Conservation (phyloP, 2,113 vertebrate genomes). For the Pollachius pollachius region DNA sequence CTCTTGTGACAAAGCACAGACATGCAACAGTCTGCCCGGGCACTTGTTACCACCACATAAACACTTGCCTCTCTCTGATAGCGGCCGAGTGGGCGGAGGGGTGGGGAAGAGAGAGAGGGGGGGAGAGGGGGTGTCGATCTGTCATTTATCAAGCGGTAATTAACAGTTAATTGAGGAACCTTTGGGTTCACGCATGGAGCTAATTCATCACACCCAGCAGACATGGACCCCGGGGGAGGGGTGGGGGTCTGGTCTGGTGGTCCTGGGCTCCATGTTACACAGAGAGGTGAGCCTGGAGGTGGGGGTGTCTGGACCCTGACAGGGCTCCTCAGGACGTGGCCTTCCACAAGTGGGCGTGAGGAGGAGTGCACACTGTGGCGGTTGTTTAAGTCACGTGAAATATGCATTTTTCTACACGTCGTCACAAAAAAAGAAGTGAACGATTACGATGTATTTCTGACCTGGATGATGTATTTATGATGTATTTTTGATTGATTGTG, state of each 20-base stretch:
- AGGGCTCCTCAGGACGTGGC: no score
- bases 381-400: no score
- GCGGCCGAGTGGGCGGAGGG: conserved; percentile 49
- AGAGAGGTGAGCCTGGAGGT: no score
- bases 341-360: no score
- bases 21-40: conserved; percentile 72
- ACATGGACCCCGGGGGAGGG: conserved; percentile 51
- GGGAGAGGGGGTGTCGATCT: conserved; percentile 60
- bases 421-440: no score
- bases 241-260: conserved; percentile 35
- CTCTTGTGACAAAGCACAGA: conserved; percentile 78
- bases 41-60: conserved; percentile 86
- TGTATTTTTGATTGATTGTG: no score
- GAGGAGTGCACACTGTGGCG: no score
- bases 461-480: no score
- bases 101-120: conserved; percentile 47
- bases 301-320: no score
- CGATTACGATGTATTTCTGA: no score
- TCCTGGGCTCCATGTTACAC: background rate
- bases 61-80: conserved; percentile 79
- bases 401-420: no score
- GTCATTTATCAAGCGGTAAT: conserved; percentile 83
- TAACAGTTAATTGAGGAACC: conserved; percentile 81
- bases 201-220: conserved; percentile 77
- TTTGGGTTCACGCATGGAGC: conserved; percentile 76